A percentile compares a stretch with the other conserved stretches of the same genome.
phyloP scores from a whole-genome alignment of 2,888 invertebrate genomes.

The Deilephila elpenor region DNA sequence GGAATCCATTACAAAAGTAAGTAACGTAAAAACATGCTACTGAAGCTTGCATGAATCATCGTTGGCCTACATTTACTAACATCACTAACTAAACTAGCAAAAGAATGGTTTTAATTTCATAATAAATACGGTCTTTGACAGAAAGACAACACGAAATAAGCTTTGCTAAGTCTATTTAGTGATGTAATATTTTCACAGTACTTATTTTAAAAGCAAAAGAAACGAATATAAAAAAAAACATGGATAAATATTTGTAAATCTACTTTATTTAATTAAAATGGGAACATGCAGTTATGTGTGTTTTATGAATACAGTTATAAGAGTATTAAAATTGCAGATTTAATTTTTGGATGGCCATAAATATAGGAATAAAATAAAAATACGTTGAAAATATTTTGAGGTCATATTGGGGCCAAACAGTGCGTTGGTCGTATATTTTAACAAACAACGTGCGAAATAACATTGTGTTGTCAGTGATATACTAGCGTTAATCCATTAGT shows the following conservation, averaged over 20 bases:
- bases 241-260: too few relatives aligned
- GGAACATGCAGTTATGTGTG: too few relatives aligned
- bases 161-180: too few relatives aligned
- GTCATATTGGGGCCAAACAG: constrained; percentile 8
- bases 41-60: not conserved
- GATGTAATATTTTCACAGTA: not conserved
- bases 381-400: not conserved
- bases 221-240: not conserved
- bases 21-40: constrained; percentile 2
- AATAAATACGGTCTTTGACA: not conserved
- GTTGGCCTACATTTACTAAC: not conserved
- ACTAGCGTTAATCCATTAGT: constrained; percentile 52
- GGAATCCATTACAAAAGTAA: not conserved
- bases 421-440: not conserved
- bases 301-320: too few relatives aligned
- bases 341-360: not conserved
- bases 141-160: too few relatives aligned
- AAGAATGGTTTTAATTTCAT: not conserved
- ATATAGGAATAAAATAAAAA: not conserved
- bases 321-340: not conserved
- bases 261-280: too few relatives aligned
- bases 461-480: constrained; percentile 35
- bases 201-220: not conserved
- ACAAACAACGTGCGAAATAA: not conserved
- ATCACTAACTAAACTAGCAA: not conserved